These are phyloP conservation scores for Lissocephala sabroskyi DNA, from an alignment of 2,888 invertebrate genomes.

Conservation along the genomic window DNA sequence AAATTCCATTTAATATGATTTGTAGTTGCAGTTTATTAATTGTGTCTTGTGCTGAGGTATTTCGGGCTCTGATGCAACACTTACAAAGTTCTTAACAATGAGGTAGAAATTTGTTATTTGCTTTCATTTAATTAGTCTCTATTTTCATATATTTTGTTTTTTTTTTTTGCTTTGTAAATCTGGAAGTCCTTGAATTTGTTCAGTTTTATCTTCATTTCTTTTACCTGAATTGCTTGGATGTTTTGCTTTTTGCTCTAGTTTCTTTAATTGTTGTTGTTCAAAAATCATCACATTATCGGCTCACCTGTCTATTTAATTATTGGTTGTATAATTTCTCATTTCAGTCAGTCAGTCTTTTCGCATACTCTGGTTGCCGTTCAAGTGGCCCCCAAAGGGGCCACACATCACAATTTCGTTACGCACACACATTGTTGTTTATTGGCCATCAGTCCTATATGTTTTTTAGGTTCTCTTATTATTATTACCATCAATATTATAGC, in stretches of 20 bases:
- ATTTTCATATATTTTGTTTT: slow-evolving; percentile 34
- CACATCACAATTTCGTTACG: slow-evolving; percentile 49
- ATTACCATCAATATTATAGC: slow-evolving; percentile 4
- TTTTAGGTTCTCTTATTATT: too few species aligned
- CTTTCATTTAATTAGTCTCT: slow-evolving; percentile 28
- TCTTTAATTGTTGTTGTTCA: slow-evolving; percentile 14
- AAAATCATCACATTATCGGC: slow-evolving; percentile 20
- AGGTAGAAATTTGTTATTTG: slow-evolving; percentile 46
- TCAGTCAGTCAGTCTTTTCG: slow-evolving; percentile 53
- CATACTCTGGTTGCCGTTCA: slow-evolving; percentile 37
- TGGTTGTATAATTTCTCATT: slow-evolving; percentile 1
- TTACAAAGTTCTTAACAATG: slow-evolving; percentile 51
- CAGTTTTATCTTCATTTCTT: slow-evolving; percentile 26
- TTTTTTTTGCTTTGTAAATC: slow-evolving; percentile 33
- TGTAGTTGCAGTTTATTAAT: neutral
- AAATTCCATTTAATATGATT: neutral
- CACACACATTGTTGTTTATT: slow-evolving; percentile 26
- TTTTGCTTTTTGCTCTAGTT: slow-evolving; percentile 19
- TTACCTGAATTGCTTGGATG: slow-evolving; percentile 67
- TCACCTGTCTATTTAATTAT: neutral
- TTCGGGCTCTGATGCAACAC: slow-evolving; percentile 33
- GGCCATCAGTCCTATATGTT: slow-evolving; percentile 39
- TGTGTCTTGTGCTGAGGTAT: slow-evolving; percentile 49
- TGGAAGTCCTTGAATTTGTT: slow-evolving; percentile 55
- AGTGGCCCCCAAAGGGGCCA: slow-evolving; percentile 8